These are phyloP conservation scores for Urosaurus nigricauda DNA, from an alignment of 2,797 vertebrate species.

Conservation along the genomic window DNA sequence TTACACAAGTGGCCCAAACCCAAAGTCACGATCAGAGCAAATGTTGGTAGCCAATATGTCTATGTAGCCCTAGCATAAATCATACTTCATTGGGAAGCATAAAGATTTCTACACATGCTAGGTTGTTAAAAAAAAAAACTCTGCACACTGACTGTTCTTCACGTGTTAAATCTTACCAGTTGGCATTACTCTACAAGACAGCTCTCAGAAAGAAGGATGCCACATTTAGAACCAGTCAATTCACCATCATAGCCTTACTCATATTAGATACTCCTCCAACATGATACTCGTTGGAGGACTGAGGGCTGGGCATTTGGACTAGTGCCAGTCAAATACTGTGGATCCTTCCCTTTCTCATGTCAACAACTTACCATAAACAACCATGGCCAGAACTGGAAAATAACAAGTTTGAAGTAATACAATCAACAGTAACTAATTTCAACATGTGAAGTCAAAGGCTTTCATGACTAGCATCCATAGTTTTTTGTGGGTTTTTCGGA, in stretches of 20 bases:
- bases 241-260: neutral
- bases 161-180: neutral
- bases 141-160: neutral
- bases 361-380: neutral
- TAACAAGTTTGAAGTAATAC: too few relatives aligned
- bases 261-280: neutral
- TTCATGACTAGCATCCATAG: too few relatives aligned
- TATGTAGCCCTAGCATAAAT: neutral
- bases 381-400: too few relatives aligned
- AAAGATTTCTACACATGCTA: neutral
- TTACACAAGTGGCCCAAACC: neutral
- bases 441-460: too few relatives aligned
- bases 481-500: too few relatives aligned
- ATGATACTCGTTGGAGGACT: neutral
- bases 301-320: neutral
- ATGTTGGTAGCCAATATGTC: neutral
- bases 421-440: too few relatives aligned
- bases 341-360: neutral
- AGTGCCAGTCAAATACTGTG: neutral
- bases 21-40: neutral
- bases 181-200: neutral
- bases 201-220: neutral
- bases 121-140: neutral
- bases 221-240: neutral
- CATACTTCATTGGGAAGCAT: neutral